Evolutionary conservation across 1,140 invertebrate genomes (phyloP).

Genomic region (Helicoverpa armigera): DNA sequence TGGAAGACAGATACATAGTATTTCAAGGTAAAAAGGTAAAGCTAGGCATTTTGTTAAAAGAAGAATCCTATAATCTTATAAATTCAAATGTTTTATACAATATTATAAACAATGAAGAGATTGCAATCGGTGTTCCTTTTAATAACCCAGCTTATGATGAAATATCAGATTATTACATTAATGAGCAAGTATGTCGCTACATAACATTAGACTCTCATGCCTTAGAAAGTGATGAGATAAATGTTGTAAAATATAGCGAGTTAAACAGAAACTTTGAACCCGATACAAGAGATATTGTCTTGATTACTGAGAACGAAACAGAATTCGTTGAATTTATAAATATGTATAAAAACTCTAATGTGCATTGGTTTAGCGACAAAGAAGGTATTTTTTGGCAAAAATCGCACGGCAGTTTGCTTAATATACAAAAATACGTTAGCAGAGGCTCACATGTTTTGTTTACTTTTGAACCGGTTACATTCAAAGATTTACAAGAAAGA

Average conservation of each 20-base stretch:
- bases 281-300: conserved; percentile 10
- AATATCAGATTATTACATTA: conserved; percentile 34
- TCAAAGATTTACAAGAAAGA: conserved; percentile 33
- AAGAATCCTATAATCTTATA: conserved; percentile 25
- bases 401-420: conserved; percentile 2
- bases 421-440: conserved; percentile 17
- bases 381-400: conserved; percentile 25
- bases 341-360: not conserved
- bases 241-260: not conserved
- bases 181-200: conserved; percentile 24
- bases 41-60: conserved; percentile 14
- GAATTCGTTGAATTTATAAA: conserved; percentile 16
- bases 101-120: conserved; percentile 43
- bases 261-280: not conserved
- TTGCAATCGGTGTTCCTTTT: conserved; percentile 1
- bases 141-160: conserved; percentile 34
- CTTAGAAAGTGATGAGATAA: not conserved
- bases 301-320: conserved; percentile 36
- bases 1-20: conserved; percentile 8
- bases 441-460: not conserved
- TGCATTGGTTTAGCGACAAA: conserved; percentile 39
- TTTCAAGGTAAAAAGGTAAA: conserved; percentile 23
- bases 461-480: conserved; percentile 2
- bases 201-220: conserved; percentile 8
- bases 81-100: not conserved